These are phyloP conservation scores for Epinephelus coioides DNA, from an alignment of 2,797 vertebrate genomes.

Conservation along the genomic window DNA sequence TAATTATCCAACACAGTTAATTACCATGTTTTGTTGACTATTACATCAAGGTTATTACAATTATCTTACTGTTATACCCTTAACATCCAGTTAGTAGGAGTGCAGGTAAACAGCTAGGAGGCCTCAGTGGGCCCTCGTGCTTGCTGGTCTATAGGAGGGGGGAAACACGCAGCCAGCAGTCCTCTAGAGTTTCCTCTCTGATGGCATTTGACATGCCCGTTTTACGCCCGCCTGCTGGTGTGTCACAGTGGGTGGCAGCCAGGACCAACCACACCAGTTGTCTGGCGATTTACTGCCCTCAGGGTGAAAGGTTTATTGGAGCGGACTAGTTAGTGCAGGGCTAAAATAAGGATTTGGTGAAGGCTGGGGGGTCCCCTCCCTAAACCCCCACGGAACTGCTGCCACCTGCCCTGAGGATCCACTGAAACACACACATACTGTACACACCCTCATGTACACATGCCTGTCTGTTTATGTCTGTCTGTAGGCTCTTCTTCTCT, in stretches of 20 bases:
- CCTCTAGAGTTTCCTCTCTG: constrained; percentile 83
- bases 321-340: constrained; percentile 80
- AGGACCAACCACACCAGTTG: constrained; percentile 82
- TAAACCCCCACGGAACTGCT: constrained; percentile 23
- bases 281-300: constrained; percentile 81
- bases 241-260: constrained; percentile 86
- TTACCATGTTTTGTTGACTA: neutral
- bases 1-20: neutral
- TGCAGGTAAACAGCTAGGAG: constrained; percentile 18
- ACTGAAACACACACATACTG: constrained; percentile 56
- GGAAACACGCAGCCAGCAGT: constrained; percentile 52
- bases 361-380: constrained; percentile 64
- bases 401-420: constrained; percentile 66
- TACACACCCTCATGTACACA: constrained; percentile 29
- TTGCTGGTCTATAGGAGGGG: constrained; percentile 25
- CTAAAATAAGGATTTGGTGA: constrained; percentile 83
- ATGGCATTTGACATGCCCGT: constrained; percentile 84
- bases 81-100: neutral
- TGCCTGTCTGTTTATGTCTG: constrained; percentile 35
- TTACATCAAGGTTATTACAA: neutral
- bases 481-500: neutral
- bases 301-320: constrained; percentile 86
- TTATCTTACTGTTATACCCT: neutral
- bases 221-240: constrained; percentile 77
- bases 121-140: constrained; percentile 19